Base-by-base conservation (phyloP, 2,797 vertebrate genomes). In the Rhinella marina region DNA sequence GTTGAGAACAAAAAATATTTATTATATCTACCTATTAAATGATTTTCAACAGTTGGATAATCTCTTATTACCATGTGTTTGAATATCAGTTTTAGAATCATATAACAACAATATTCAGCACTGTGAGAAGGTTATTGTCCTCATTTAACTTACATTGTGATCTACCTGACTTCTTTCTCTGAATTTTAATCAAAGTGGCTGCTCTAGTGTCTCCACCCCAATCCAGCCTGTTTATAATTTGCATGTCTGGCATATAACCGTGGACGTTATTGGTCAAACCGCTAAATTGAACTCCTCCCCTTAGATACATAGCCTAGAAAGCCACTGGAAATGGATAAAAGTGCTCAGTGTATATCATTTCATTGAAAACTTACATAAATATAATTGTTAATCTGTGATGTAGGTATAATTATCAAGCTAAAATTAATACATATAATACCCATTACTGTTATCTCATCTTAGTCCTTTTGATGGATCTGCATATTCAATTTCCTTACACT, bases 1-100 rank as follows among this genome's bases (percentile, higher is more conserved):
- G 85, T 88, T 12, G 54, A 77, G 1, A 82, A 14, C 84, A 82
- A 17, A 16, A 48, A 59, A 25, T 17, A 78, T 78, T 76, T 32
- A 32, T 56, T 56, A 56, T 14, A 11, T 56, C 54, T 41, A 41
- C 7, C 11, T 54, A 54, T 54, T 54, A 59, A 59, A 1, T 17
- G 57, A 59, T 16, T 59, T 59, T 16, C 12, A 56, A 56, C 1
- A 5, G 14, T 17, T 59, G 57, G 14, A 6, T 59, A 13, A 56
- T 13, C 14, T 14, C 14, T 3, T 56, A 56, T 56, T 56, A 2
- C 54, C 12, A 56, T 14, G 13, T 66, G 27, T 23, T 5, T 5
- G 25, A 68, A 27, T 7, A 14, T n/a, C 5, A 1, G 10, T 29
- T 68, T 68, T 8, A 29, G 12, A 27, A 27, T 68, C 1, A 68